These are phyloP conservation scores for Diorhabda carinulata DNA, from an alignment of 1,140 invertebrate genomes.

Conservation along the genomic window DNA sequence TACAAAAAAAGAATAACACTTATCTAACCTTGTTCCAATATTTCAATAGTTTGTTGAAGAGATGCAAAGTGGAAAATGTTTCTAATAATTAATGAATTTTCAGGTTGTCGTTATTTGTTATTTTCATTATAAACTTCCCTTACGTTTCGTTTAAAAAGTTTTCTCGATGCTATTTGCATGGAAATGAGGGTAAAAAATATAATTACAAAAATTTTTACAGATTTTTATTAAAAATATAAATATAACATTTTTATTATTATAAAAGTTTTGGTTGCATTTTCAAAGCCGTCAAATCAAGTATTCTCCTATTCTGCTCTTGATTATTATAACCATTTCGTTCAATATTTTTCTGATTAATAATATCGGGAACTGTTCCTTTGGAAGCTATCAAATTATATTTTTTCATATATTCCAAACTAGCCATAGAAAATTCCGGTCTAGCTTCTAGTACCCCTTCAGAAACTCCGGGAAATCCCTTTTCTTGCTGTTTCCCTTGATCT, in stretches of 20 bases:
- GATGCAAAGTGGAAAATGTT: no score
- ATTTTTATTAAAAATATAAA: no score
- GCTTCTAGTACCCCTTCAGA: conserved; percentile 26
- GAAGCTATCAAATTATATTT: conserved; percentile 54
- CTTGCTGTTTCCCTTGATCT: conserved; percentile 49
- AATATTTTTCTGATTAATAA: conserved; percentile 19
- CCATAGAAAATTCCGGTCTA: conserved; percentile 57
- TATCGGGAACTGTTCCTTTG: conserved; percentile 14
- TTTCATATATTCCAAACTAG: conserved; percentile 63
- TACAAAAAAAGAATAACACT: no score
- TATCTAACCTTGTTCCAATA: no score
- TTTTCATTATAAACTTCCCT: no score
- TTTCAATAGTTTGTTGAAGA: no score
- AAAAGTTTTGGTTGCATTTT: conserved; percentile 63
- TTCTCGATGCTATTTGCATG: no score
- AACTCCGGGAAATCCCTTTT: conserved; percentile 20
- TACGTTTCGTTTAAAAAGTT: no score
- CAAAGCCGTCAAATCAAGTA: conserved; percentile 61
- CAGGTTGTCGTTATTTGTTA: no score
- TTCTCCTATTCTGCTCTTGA: conserved; percentile 48
- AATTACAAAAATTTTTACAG: no score
- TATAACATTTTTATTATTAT: conserved; percentile 34
- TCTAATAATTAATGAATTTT: no score
- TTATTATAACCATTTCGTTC: conserved; percentile 26
- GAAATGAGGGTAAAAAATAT: no score